Base-by-base conservation (phyloP, 2,113 vertebrate genomes). In the Callopanchax toddi region DNA sequence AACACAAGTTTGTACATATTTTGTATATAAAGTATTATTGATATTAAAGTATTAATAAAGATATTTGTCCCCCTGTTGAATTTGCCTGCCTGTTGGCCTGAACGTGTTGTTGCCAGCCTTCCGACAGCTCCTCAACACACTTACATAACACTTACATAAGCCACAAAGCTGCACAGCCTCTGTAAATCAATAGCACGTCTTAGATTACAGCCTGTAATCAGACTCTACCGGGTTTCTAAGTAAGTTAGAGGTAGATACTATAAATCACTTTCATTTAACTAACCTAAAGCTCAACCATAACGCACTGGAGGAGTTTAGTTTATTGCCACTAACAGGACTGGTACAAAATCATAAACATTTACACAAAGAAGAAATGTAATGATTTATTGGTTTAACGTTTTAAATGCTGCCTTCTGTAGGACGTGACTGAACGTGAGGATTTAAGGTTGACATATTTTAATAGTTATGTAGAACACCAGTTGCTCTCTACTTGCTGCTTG, bases 11-110 rank as follows among this genome's bases (percentile, higher is more conserved):
- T 96, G 94, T 97, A 95, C 89, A 96, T 96, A 97, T 96, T 96
- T 97, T 97, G 94, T 95, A 93, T 92, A 92, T 89, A 91, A 89
- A 93, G 89, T 95, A 93, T 94, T 94, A 94, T 96, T 94, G 92
- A 95, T 93, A 95, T 89, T 88, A 94, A 93, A 90, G 94, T 91
- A 93, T 95, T 94, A 97, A 97, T 96, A 97, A 97, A 96, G 94
- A 61, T 88, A 59, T 74, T 65, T 67, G 20, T 11, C 37, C 17
- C 94, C 89, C 91, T 82, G 89, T 94, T 94, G 92, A 94, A 92
- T 89, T 55, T 74, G 60, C 75, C 71, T 88, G 76, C 59, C 58
- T 51, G 69, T 59, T 74, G 46, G 58, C 26, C 73, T 54, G 29
- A 83, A 84, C 76, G 59, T 81, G 71, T 82, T 50, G 61, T 29